Base-by-base conservation (phyloP, 2,113 vertebrate species). In the Bolborhynchus lineola region DNA sequence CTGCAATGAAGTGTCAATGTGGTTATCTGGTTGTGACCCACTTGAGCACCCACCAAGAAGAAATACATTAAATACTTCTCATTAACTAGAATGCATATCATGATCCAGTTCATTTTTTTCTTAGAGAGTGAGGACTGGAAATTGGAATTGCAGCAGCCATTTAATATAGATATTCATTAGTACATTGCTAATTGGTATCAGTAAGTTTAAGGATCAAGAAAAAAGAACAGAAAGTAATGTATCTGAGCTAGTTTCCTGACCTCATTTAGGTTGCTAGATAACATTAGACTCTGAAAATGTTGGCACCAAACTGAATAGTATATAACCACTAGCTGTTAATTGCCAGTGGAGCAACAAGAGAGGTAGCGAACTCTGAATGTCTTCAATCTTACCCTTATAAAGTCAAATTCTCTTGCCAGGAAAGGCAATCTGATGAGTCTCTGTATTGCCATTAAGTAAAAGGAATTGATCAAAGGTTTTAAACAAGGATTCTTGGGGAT, bases 181-280 rank as follows among this genome's bases (percentile, higher is more conserved):
- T 92, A 88, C 67, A 94, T 91, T 39, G 72, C 84, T 96, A 92
- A 94, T 93, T 95, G 65, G 78, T 23, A 46, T 63, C 63, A 29
- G 21, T 68, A 80, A 91, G 71, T 85, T 90, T 94, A 88, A 16
- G n/a, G 88, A 94, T 95, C 28, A 88, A 64, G 95, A 86, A 90
- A 92, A 95, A 59, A 95, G 70, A 90, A 84, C 88, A 80, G 91
- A 93, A 95, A 94, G 95, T 95, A 97, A 93, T 4, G 15, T 69
- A 71, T 86, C 91, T 95, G 94, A 93, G 84, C 95, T 82, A 96
- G 74, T 96, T 97, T 97, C 90, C 90, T 97, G 93, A 96, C 94
- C 97, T 97, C 92, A 44, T 97, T 97, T 76, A 60, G 64, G 29
- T 92, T 97, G 91, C 75, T 96, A 77, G 90, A 76, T 59, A 82